Evolutionary conservation across 2,888 invertebrate species (phyloP), one percentile per base, ranked within the genome.

Genomic region (Blastobasis lacticolella): DNA sequence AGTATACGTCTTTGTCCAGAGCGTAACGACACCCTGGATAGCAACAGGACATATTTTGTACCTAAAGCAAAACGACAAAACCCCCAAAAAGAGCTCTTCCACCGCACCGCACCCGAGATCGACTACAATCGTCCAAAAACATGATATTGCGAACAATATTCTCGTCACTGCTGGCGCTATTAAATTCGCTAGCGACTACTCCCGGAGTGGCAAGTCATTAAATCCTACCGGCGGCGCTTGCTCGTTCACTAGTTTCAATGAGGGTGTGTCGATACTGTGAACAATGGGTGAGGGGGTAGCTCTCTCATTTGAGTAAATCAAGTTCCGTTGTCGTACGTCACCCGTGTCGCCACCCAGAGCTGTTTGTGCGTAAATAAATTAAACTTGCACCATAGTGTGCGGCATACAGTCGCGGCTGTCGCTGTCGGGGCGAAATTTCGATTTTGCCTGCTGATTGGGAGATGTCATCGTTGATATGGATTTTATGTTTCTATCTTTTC

Each of bases 361-460:
- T 58, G 57, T 62, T 61, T 60, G 55, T 58, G 57, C 54, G 46
- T 61, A 61, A 63, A 60, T 57, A 61, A 63, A 65, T 69, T 63
- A 59, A 56, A 54, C 59, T 57, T 46, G 45, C 52, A 57, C 55
- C 23, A 23, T 23, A 23, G 23, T 23, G 23, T 23, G 23, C 23
- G 23, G 23, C 23, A 23, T 23, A 23, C 61, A 46, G 50, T 48
- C 48, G 40, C 45, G 23, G 5, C 52, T 46, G 42, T 48, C 49
- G 49, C 44, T 57, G 59, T 57, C 54, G 50, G 51, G 50, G 48
- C 54, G n/a, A n/a, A 55, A 3, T 23, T 23, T 23, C 23, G 3
- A 23, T 23, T 23, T 23, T 23, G 23, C 3, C 1, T 23, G 23
- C 23, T 23, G 23, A 23, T 23, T 23, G 23, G 23, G 23, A 23